These are phyloP conservation scores for Drosophila sp. DNA, from an alignment of 1,140 invertebrate genomes.

Conservation along the genomic window DNA sequence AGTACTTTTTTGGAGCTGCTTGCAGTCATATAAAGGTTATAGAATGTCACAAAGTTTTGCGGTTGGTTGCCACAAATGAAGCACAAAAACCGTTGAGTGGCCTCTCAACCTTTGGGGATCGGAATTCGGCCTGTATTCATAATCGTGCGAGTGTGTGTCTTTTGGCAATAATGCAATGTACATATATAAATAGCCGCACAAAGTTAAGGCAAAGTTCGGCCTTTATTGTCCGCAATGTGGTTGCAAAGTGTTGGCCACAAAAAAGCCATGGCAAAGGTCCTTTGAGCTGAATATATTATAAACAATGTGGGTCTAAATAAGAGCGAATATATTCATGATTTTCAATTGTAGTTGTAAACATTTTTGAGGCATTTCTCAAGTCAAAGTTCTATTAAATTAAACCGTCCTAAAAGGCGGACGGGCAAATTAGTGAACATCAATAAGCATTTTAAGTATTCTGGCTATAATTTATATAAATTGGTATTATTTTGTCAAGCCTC, in stretches of 20 bases:
- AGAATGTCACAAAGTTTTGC: slow-evolving; percentile 22
- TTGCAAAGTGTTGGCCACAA: slow-evolving; percentile 39
- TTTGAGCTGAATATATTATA: slow-evolving; percentile 39
- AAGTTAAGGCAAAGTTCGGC: slow-evolving; percentile 69
- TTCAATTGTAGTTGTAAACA: slow-evolving; percentile 31
- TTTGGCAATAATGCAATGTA: slow-evolving; percentile 31
- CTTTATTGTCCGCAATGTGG: slow-evolving; percentile 69
- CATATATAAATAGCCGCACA: slow-evolving; percentile 52
- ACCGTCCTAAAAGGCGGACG: background rate
- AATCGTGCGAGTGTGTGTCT: slow-evolving; percentile 17
- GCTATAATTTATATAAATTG: slow-evolving; percentile 77
- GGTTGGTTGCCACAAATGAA: slow-evolving; percentile 56
- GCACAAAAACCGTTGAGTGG: slow-evolving; percentile 68
- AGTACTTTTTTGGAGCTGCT: background rate
- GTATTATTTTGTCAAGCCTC: slow-evolving; percentile 61
- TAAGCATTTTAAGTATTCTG: slow-evolving; percentile 51
- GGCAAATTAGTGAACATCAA: slow-evolving; percentile 62
- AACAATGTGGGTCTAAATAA: slow-evolving; percentile 8
- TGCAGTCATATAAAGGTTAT: slow-evolving; percentile 6
- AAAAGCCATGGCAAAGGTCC: slow-evolving; percentile 17
- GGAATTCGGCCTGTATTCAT: slow-evolving; percentile 13
- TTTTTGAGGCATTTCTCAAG: slow-evolving; percentile 26
- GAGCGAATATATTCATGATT: slow-evolving; percentile 59
- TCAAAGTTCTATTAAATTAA: background rate
- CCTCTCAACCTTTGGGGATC: slow-evolving; percentile 26